phyloP scores from a whole-genome alignment of 1,140 invertebrate species.

The Bicyclus anynana region DNA sequence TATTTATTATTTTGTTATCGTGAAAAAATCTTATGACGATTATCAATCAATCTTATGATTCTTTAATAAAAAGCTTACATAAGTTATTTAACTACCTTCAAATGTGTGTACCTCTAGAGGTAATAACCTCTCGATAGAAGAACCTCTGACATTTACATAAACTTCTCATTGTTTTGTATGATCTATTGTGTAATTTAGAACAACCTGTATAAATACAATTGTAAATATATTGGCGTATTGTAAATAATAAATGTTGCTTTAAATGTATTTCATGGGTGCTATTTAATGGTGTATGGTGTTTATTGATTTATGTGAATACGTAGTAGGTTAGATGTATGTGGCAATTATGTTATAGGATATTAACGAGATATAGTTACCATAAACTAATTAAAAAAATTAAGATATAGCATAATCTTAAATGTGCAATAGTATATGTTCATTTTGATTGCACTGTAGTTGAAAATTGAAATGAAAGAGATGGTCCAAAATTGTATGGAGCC shows the following conservation, averaged over 20 bases:
- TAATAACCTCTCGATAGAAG: too few species aligned
- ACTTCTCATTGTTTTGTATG: constrained; percentile 8
- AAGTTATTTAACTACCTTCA: too few species aligned
- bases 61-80: too few species aligned
- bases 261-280: constrained; percentile 72
- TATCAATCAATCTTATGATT: too few species aligned
- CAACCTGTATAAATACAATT: constrained; percentile 59
- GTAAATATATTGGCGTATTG: constrained; percentile 34
- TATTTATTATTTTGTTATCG: too few species aligned
- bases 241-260: constrained; percentile 57
- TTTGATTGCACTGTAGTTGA: constrained; percentile 12
- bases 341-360: constrained; percentile 48
- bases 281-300: constrained; percentile 72
- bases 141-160: too few species aligned
- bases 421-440: constrained; percentile 67
- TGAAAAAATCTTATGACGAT: too few species aligned
- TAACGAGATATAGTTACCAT: constrained; percentile 67
- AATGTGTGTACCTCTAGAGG: too few species aligned
- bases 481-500: too few species aligned
- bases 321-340: constrained; percentile 38
- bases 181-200: constrained; percentile 13
- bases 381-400: constrained; percentile 48
- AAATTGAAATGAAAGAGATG: neutral
- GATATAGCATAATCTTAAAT: constrained; percentile 63
- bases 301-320: constrained; percentile 10